Evolutionary conservation across 2,888 invertebrate genomes (phyloP), one percentile per base, ranked within the genome.

Genomic region (Choristoneura rosaceana): DNA sequence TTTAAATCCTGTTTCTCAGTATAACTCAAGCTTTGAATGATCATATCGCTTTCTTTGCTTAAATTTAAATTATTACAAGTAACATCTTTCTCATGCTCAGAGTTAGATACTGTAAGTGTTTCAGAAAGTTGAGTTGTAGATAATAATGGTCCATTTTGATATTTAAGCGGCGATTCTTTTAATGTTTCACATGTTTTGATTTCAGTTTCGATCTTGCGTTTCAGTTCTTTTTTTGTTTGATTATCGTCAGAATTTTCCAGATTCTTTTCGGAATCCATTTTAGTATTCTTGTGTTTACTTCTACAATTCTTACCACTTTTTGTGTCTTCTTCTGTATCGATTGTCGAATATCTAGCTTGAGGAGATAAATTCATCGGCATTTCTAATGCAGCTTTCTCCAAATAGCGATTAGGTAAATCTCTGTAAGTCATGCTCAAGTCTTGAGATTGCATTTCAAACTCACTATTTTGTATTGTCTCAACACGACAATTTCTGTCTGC

Each of bases 341-440:
- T 34, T 3, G 14, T 5, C 2, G 68, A 59, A 73, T 62, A 64
- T 74, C 61, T 68, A 34, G 63, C 63, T 60, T 75, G 73, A 12
- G 73, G 69, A 10, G 74, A 73, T 55, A 75, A 62, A 68, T 75
- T 75, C 52, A 75, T 73, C 64, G 74, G 74, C 33, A 73, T 69
- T 10, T 62, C 59, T 15, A 73, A 63, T 59, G 63, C 47, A 10
- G 63, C 64, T 34, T 68, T 73, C 4, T 64, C 64, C 25, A 73
- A 50, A 64, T 64, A 64, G 10, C 64, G 68, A 17, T 64, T 73
- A 4, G 69, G 60, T 43, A 64, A 33, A 50, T 69, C 68, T 52
- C 64, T 64, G 43, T 12, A 50, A n/a, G 47, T 5, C 4, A 43
- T 60, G 17, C 34, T 73, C 47, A 47, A 41, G 62, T 71, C 25